Percentiles rank a stretch among this genome's conserved stretches.
phyloP scores from a whole-genome alignment of 2,888 invertebrate species.

The Hecatera dysodea region DNA sequence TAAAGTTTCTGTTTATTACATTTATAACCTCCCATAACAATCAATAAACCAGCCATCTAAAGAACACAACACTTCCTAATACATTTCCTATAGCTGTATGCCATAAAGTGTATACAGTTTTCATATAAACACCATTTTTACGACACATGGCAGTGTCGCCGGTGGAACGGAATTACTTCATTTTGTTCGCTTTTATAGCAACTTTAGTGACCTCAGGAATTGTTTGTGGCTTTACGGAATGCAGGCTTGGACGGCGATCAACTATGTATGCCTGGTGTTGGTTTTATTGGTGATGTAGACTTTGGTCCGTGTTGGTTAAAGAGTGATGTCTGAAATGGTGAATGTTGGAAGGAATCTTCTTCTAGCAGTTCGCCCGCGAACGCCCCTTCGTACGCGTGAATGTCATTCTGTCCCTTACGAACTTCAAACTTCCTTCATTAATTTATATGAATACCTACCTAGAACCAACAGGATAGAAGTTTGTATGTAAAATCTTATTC shows the following conservation, averaged over 20 bases:
- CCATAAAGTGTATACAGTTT: conserved; percentile 70
- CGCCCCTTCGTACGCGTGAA: no score
- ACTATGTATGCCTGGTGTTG: conserved; percentile 34
- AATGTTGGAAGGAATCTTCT: not conserved
- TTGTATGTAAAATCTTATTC: no score
- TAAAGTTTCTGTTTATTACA: conserved; percentile 7
- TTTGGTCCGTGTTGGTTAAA: not conserved
- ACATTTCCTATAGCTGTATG: conserved; percentile 32
- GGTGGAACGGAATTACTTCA: conserved; percentile 72
- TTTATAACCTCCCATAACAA: conserved; percentile 13
- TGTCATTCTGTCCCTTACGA: no score
- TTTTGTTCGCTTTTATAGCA: conserved; percentile 72
- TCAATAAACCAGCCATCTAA: conserved; percentile 30
- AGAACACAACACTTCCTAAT: conserved; percentile 26
- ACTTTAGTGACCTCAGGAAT: conserved; percentile 68
- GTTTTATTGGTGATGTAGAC: conserved; percentile 14
- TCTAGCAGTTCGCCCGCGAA: no score
- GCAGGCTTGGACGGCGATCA: conserved; percentile 51
- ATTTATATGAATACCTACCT: no score
- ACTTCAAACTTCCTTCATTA: no score
- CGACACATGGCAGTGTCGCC: conserved; percentile 64
- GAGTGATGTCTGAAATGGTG: not conserved
- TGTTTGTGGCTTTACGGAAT: conserved; percentile 60
- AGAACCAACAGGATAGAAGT: no score
- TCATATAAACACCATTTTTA: conserved; percentile 76